Base-by-base conservation (phyloP, 2,113 vertebrate genomes). In the Mormyrus lacerda region DNA sequence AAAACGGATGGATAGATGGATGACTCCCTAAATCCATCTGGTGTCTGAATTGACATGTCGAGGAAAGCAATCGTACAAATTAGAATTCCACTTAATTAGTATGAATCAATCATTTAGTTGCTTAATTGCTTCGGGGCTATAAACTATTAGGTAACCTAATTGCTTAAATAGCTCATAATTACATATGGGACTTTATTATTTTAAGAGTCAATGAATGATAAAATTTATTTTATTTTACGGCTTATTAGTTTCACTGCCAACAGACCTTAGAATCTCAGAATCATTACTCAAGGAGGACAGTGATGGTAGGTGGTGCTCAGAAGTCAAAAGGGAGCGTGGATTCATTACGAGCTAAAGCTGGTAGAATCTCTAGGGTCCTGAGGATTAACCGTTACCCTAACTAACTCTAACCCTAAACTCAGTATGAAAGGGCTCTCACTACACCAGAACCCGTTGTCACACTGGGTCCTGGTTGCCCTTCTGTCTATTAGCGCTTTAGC, bases 161-260 rank as follows among this genome's bases (percentile, higher is more conserved):
- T 84, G 42, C 82, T 84, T 84, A 84, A 84, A 84, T 84, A 45
- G 39, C 82, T 84, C 82, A 84, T 84, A 84, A 84, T 84, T 84
- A 47, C 82, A 45, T 84, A 45, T 47, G 44, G 82, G 82, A 84
- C 82, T 84, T 82, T 82, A 82, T 82, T 79, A 79, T 84, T 84
- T 84, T 84, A 84, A 47, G 39, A 45, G 82, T 45, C 39, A 45
- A n/a, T 84, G 39, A 84, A 84, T 45, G 82, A 47, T 79, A 42
- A 79, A 79, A 79, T 79, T 15, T 79, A 79, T 79, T 79, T 79
- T 79, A 84, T 45, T 84, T 84, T 84, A 47, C 21, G 19, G 82
- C 19, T 84, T 84, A 24, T 11, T 10, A 9, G 82, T 47, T 24
- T 84, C 82, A 84, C 35, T 84, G 44, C 82, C 39, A 24, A 44